A percentile compares a stretch with the other conserved stretches of the same genome.
Evolutionary conservation across 1,140 invertebrate species (phyloP).

Genomic region (Halesus radiatus): DNA sequence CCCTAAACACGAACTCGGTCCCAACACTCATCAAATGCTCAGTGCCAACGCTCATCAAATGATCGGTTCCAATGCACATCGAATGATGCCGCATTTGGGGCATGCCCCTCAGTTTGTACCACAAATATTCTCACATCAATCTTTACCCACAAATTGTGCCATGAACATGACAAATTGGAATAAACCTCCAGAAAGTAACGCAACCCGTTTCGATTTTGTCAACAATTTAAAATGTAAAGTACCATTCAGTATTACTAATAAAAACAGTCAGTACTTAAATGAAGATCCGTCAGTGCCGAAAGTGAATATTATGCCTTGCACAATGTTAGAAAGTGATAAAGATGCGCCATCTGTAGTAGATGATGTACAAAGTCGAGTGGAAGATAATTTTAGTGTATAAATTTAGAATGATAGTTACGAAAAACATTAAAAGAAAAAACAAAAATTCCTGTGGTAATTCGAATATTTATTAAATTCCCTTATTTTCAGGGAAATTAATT

Average conservation of each 20-base stretch:
- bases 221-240: too few relatives aligned
- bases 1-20: slow-evolving; percentile 32
- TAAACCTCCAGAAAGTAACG: not conserved
- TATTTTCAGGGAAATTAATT: too few relatives aligned
- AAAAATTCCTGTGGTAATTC: too few relatives aligned
- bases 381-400: slow-evolving; percentile 46
- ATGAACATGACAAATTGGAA: not conserved
- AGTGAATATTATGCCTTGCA: not conserved
- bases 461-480: too few relatives aligned
- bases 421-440: too few relatives aligned
- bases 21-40: slow-evolving; percentile 35
- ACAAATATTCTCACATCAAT: slow-evolving; percentile 3
- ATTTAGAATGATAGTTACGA: not conserved
- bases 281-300: not conserved
- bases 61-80: slow-evolving; percentile 19
- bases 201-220: too few relatives aligned
- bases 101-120: slow-evolving; percentile 6
- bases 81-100: slow-evolving; percentile 34
- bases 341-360: not conserved
- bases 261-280: not conserved
- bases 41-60: slow-evolving; percentile 31
- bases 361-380: slow-evolving; percentile 10
- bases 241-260: not conserved
- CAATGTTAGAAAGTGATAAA: slow-evolving; percentile 15
- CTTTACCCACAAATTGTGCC: not conserved